These are phyloP conservation scores for Zaprionus vittiger DNA, from an alignment of 1,140 invertebrate species.

Conservation along the genomic window DNA sequence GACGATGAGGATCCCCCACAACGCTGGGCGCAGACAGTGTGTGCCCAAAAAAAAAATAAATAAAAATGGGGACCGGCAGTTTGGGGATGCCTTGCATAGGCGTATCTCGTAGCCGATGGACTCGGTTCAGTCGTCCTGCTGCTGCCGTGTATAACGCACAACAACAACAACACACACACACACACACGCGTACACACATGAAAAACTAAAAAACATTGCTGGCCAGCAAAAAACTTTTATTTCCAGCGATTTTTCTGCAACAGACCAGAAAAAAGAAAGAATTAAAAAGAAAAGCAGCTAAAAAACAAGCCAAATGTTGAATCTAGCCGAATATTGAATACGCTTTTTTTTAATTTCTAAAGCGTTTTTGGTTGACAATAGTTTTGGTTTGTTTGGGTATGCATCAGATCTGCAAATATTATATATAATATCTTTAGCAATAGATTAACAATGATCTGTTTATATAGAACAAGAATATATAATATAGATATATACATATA, in stretches of 20 bases:
- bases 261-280: slow-evolving; percentile 13
- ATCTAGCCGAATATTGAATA: neutral
- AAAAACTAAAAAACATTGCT: slow-evolving; percentile 21
- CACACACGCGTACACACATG: slow-evolving; percentile 8
- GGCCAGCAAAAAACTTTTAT: slow-evolving; percentile 43
- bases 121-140: slow-evolving; percentile 8
- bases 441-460: too few relatives aligned
- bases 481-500: too few relatives aligned
- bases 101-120: slow-evolving; percentile 39
- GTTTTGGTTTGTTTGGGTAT: too few relatives aligned
- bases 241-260: slow-evolving; percentile 36
- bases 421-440: too few relatives aligned
- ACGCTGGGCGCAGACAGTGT: neutral
- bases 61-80: neutral
- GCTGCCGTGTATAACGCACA: slow-evolving; percentile 29
- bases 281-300: slow-evolving; percentile 9
- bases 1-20: slow-evolving; percentile 9
- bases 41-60: neutral
- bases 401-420: too few relatives aligned
- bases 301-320: neutral
- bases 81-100: slow-evolving; percentile 24
- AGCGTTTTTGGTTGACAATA: too few relatives aligned
- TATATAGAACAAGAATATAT: too few relatives aligned
- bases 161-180: slow-evolving; percentile 12
- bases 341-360: neutral